These are phyloP conservation scores for Dinocampus coccinellae DNA, from an alignment of 2,888 invertebrate species.

Conservation along the genomic window DNA sequence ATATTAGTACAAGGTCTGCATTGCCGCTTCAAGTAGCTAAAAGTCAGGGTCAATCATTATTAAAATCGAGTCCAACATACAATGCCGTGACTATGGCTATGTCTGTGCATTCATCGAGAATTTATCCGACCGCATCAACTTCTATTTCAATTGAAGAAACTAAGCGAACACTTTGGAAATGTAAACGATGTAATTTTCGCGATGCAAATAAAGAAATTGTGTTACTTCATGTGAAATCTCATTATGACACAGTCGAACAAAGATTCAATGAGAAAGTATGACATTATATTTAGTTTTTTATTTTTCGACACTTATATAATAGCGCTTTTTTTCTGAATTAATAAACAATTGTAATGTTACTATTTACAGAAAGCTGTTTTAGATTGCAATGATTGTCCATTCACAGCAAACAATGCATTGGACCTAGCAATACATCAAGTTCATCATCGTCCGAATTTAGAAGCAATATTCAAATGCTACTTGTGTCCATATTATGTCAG, in stretches of 20 bases:
- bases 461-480: slow-evolving; percentile 83
- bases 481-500: slow-evolving; percentile 85
- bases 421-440: slow-evolving; percentile 76
- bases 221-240: slow-evolving; percentile 77
- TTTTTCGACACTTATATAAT: background rate
- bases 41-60: slow-evolving; percentile 61
- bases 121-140: slow-evolving; percentile 38
- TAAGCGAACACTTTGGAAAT: slow-evolving; percentile 87
- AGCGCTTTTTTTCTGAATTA: background rate
- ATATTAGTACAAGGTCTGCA: slow-evolving; percentile 66
- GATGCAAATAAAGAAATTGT: slow-evolving; percentile 77
- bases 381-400: slow-evolving; percentile 81
- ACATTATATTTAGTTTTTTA: background rate
- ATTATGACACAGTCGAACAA: slow-evolving; percentile 70
- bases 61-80: slow-evolving; percentile 45
- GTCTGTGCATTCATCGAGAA: slow-evolving; percentile 39
- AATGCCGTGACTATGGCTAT: slow-evolving; percentile 39
- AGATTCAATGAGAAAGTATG: slow-evolving; percentile 44
- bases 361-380: slow-evolving; percentile 49
- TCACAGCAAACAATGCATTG: slow-evolving; percentile 74
- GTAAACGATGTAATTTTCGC: slow-evolving; percentile 89
- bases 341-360: slow-evolving; percentile 1
- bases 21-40: slow-evolving; percentile 73
- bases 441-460: slow-evolving; percentile 78
- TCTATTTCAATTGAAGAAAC: slow-evolving; percentile 69